A percentile compares a stretch with the other conserved stretches of the same genome.
phyloP scores from a whole-genome alignment of 1,140 invertebrate genomes.

The Listronotus bonariensis region DNA sequence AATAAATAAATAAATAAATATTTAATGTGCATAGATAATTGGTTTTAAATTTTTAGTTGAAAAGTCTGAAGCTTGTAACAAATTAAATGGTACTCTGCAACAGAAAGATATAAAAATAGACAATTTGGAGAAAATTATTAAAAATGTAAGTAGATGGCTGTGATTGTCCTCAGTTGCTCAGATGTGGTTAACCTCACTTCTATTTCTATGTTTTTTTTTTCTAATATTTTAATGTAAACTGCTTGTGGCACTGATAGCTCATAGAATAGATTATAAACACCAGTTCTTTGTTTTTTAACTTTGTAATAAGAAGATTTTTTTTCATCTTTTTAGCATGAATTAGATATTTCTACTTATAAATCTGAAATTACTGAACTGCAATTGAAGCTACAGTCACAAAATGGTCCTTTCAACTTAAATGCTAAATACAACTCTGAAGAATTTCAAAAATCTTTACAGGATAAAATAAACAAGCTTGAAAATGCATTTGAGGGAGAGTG shows the following conservation, averaged over 20 bases:
- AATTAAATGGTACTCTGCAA: constrained; percentile 30
- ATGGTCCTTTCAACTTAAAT: constrained; percentile 40
- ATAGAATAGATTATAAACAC: no score
- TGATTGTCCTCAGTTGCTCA: no score
- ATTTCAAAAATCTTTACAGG: constrained; percentile 40
- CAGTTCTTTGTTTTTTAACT: no score
- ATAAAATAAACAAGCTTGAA: constrained; percentile 44
- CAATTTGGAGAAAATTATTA: constrained; percentile 35
- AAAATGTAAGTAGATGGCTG: constrained; percentile 39
- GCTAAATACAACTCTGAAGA: constrained; percentile 43
- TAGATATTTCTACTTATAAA: constrained; percentile 40
- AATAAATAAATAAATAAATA: constrained; percentile 1
- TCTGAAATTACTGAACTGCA: constrained; percentile 42
- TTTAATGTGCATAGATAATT: constrained; percentile 1
- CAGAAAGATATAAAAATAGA: constrained; percentile 36
- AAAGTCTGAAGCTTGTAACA: constrained; percentile 39
- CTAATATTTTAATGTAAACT: no score
- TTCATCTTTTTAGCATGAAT: constrained; percentile 31
- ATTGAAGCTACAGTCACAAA: constrained; percentile 41
- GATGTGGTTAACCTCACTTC: neutral
- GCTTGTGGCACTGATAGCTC: no score
- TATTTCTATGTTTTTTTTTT: constrained; percentile 6
- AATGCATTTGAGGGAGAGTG: constrained; percentile 36
- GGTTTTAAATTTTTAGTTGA: constrained; percentile 42
- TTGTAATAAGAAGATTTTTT: neutral